Evolutionary conservation across 2,113 vertebrate species (phyloP), one percentile per base, ranked within the genome.

Genomic region (Bufo bufo): DNA sequence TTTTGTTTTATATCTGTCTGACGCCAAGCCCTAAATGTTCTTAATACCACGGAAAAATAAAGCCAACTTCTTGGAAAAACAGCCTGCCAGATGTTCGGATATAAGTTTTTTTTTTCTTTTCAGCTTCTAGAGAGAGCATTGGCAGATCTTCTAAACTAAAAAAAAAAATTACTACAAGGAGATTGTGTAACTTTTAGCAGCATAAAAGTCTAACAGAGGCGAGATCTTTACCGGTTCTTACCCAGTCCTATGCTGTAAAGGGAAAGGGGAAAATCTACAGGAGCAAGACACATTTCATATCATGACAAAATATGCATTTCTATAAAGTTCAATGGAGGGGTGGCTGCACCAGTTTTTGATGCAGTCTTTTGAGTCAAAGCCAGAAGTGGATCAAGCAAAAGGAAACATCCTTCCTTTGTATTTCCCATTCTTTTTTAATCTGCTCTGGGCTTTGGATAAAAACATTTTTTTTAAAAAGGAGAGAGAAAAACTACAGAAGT

Each of bases 41-140:
- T 59, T 74, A 75, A 56, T 74, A 75, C 78, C 79, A 75, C 47
- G 79, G 79, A 87, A 87, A 87, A 87, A 87, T 72, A 72, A 74
- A 74, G 65, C 77, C 78, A 82, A 74, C 33, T 71, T 87, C 78
- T 61, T 81, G 86, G 86, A 87, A 87, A 87, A 82, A 87, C 54
- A 82, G 65, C 12, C 63, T 56, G 50, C 66, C 86, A 87, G 86
- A 87, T 87, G 86, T 87, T 87, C 82, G 69, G 52, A 87, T 82
- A 80, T 69, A 43, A 33, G 33, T 33, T 54, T 4, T 56, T 59
- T 82, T 72, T 69, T 45, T 77, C 58, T 65, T 79, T 82, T 66
- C 5, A 86, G n/a, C 59, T 78, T 78, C 56, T 33, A 7, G 7
- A 43, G 74, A 66, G 58, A 49, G n/a, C 59, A 65, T 58, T 86